Percentiles rank a stretch among this genome's conserved stretches.
These are phyloP conservation scores for Esox lucius DNA, from an alignment of 2,797 vertebrate genomes.

Conservation along the genomic window DNA sequence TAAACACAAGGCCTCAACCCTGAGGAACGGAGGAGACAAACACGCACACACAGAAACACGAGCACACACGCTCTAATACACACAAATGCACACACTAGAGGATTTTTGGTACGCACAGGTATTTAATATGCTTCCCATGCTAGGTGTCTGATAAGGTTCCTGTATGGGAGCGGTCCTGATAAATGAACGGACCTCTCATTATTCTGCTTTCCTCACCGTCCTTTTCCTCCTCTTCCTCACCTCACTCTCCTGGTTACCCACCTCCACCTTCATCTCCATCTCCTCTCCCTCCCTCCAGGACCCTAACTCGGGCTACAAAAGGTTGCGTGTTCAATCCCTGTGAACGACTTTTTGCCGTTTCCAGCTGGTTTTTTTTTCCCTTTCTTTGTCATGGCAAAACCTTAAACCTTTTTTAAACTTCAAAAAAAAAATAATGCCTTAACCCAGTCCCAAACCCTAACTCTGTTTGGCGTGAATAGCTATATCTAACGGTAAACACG, in stretches of 20 bases:
- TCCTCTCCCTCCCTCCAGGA: conserved; percentile 46
- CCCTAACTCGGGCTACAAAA: conserved; percentile 32
- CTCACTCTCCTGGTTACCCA: neutral
- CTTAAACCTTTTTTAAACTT: too few species aligned
- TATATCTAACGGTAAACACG: too few species aligned
- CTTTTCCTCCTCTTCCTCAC: neutral
- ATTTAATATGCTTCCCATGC: conserved; percentile 59
- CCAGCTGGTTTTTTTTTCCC: too few species aligned
- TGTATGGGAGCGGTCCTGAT: too few species aligned
- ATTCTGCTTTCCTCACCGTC: too few species aligned
- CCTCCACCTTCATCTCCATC: neutral
- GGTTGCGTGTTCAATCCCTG: conserved; percentile 70
- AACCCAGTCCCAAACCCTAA: too few species aligned
- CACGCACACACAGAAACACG: neutral
- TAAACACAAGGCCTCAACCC: conserved; percentile 12
- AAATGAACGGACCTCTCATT: conserved; percentile 44
- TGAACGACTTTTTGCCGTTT: neutral
- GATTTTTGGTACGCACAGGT: neutral
- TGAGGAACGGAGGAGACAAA: conserved; percentile 5
- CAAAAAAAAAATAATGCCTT: too few species aligned
- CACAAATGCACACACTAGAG: neutral
- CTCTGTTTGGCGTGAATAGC: too few species aligned
- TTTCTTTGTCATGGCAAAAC: too few species aligned
- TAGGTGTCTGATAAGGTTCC: conserved; percentile 33
- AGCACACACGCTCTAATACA: neutral